A percentile compares a stretch with the other conserved stretches of the same genome.
phyloP scores from a whole-genome alignment of 2,113 vertebrate species.

The Scytalopus superciliaris region DNA sequence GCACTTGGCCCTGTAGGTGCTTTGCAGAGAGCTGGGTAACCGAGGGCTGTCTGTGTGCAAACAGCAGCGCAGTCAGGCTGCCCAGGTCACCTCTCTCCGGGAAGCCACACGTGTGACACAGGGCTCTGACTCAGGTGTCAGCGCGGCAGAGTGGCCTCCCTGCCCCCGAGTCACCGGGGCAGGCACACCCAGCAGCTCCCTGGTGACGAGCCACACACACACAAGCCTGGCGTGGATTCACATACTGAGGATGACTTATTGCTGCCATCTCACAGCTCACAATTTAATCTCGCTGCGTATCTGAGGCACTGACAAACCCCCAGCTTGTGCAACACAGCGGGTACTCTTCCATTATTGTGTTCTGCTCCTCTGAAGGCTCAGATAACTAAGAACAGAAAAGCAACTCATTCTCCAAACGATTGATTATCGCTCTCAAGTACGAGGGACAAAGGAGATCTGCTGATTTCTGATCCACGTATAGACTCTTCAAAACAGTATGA shows the following conservation, averaged over 20 bases:
- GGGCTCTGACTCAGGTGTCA: background rate
- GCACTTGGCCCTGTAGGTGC: background rate
- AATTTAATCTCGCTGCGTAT: background rate
- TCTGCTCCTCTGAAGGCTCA: constrained; percentile 16
- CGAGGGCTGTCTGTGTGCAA: background rate
- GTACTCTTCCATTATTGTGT: background rate
- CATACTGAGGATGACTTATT: background rate
- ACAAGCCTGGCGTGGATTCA: background rate
- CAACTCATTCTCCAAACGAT: background rate
- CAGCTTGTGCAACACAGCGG: background rate
- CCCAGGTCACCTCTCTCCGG: background rate
- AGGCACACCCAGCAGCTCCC: background rate
- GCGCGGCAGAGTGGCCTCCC: background rate
- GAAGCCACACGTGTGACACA: background rate
- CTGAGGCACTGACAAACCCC: background rate
- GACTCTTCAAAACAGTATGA: background rate
- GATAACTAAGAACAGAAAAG: background rate
- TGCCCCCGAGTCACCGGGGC: rapidly evolving
- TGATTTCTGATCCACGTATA: background rate
- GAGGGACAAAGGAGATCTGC: background rate
- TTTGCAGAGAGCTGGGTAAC: background rate
- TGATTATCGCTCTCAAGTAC: background rate
- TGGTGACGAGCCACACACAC: background rate
- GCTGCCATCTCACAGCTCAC: background rate
- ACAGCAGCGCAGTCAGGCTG: background rate